These are phyloP conservation scores for Caenorhabditis latens DNA, from an alignment of 1,140 invertebrate species.

Conservation along the genomic window DNA sequence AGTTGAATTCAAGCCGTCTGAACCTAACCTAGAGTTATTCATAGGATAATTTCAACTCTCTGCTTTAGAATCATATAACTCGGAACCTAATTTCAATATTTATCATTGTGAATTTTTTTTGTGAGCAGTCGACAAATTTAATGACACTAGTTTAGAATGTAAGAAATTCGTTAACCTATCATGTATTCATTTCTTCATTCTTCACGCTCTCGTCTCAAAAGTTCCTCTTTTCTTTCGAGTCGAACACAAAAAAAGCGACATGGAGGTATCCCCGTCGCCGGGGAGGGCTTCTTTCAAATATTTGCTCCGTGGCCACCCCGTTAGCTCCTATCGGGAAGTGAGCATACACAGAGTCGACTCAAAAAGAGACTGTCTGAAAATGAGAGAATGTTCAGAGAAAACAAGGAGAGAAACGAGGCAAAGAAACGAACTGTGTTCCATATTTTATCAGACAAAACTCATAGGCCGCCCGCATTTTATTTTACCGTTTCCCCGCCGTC, in stretches of 20 bases:
- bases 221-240: too few species aligned
- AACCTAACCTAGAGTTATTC: too few species aligned
- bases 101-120: too few species aligned
- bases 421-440: slow-evolving; percentile 41
- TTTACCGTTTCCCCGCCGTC: neutral
- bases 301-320: slow-evolving; percentile 44
- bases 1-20: too few species aligned
- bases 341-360: neutral
- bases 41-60: too few species aligned
- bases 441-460: slow-evolving; percentile 37
- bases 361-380: slow-evolving; percentile 26
- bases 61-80: too few species aligned
- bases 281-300: slow-evolving; percentile 8
- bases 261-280: slow-evolving; percentile 32
- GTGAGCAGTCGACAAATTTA: too few species aligned
- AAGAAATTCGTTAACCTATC: too few species aligned
- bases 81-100: too few species aligned
- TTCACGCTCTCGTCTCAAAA: neutral
- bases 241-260: slow-evolving; percentile 9
- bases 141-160: too few species aligned
- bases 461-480: neutral
- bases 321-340: slow-evolving; percentile 29
- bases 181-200: too few species aligned
- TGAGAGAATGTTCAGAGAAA: slow-evolving; percentile 41
- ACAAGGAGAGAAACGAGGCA: neutral